Conservation (phyloP, 2,113 vertebrate species). For the Sitta europaea region DNA sequence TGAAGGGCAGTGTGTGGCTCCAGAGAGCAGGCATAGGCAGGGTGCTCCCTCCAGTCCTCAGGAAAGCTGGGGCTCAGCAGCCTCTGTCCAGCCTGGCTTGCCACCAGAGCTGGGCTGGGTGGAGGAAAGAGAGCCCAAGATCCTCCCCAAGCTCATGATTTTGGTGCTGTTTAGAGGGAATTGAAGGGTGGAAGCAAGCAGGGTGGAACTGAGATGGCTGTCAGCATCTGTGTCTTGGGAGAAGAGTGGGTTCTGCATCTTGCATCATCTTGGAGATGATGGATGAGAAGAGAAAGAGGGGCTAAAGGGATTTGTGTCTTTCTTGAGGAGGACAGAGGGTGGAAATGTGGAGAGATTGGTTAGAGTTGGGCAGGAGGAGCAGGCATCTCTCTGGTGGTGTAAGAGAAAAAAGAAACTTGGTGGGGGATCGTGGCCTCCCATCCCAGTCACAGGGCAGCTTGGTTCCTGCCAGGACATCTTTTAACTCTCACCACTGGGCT, state of each 20-base stretch:
- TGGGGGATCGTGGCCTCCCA: not conserved
- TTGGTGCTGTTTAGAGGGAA: not conserved
- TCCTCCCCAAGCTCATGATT: not conserved
- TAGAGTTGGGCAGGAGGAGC: not conserved
- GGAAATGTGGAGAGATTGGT: not conserved
- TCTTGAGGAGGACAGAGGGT: not conserved
- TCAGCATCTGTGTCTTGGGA: not conserved
- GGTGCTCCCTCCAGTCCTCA: accelerated
- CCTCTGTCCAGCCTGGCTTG: not conserved
- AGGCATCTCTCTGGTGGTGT: not conserved
- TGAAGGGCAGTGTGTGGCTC: not conserved
- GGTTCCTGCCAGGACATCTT: not conserved
- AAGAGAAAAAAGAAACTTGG: not conserved
- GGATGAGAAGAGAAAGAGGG: not conserved
- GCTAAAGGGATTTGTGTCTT: not conserved
- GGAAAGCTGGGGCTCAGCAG: not conserved
- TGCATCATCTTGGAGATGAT: not conserved
- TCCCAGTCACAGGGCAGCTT: not conserved
- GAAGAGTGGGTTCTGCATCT: not conserved
- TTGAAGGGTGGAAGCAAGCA: not conserved
- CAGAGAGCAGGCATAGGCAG: not conserved
- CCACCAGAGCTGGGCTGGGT: not conserved
- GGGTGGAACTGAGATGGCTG: not conserved
- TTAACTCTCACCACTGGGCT: not conserved
- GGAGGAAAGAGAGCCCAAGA: not conserved